Evolutionary conservation across 2,113 vertebrate genomes (phyloP), one percentile per base, ranked within the genome.

Genomic region (Mustela nigripes): DNA sequence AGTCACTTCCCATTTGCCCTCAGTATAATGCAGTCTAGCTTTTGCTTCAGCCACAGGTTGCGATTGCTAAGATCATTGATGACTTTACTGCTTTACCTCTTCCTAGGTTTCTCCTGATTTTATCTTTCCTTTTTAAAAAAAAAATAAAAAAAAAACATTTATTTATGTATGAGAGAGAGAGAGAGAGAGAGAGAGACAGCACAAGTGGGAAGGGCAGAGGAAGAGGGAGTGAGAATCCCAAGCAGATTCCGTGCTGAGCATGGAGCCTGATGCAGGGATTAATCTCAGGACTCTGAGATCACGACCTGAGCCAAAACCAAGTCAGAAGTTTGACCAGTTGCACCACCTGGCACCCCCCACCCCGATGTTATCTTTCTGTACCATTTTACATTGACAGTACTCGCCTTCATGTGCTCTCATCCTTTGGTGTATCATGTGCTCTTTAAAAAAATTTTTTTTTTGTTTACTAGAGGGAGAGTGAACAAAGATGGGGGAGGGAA

Each of bases 21-120:
- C 5, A 45, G 0, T 19, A 2, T 83, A 58, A 74, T 9, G 5
- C 24, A 42, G 1, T 21, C n/a, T 31, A 31, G 56, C 4, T 9
- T 90, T 39, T 60, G 19, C 67, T 67, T 71, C 48, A 56, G 1
- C 10, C 24, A 19, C 24, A 7, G 2, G 28, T 18, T 45, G 56
- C 21, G 8, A 15, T 33, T 26, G 36, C 24, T 16, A 22, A 11
- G 79, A 11, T 92, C 76, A 14, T 33, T 14, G 39, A 1, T 21
- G 36, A 19, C 7, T 31, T 74, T 48, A 5, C 14, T 19, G 16
- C 39, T 62, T 58, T 50, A 15, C 4, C 1, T 81, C 33, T 87
- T 50, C n/a, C 19, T 15, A 11, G 4, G 18, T 58, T 39, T 89
- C 42, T 65, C 39, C 22, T 84, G 4, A 50, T 15, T 58, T n/a